Evolutionary conservation across 2,888 invertebrate genomes (phyloP).

Genomic region (Osmoderma eremita): DNA sequence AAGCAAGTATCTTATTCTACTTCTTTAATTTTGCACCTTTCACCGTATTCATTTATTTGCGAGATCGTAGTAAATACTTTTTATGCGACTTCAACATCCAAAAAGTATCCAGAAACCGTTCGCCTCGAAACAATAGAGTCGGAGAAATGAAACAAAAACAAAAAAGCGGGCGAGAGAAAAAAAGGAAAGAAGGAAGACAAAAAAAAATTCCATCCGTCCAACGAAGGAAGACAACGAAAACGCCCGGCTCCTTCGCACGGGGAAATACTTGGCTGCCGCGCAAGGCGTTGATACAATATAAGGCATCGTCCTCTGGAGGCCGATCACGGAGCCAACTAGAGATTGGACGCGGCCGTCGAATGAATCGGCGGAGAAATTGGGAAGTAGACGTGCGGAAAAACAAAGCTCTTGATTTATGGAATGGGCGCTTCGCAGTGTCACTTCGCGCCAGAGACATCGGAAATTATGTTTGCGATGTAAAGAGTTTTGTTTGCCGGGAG

Average conservation of each 20-base stretch:
- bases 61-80: too few relatives aligned
- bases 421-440: conserved; percentile 52
- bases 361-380: conserved; percentile 57
- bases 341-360: conserved; percentile 56
- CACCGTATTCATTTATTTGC: too few relatives aligned
- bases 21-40: too few relatives aligned
- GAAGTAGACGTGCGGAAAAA: conserved; percentile 60
- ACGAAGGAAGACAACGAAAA: conserved; percentile 7
- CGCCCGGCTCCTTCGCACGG: conserved; percentile 19
- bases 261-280: conserved; percentile 35
- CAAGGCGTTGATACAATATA: conserved; percentile 46
- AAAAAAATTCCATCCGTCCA: not conserved
- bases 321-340: conserved; percentile 56
- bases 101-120: conserved; percentile 3
- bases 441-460: conserved; percentile 55
- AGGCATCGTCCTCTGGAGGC: conserved; percentile 54
- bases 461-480: conserved; percentile 53
- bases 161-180: conserved; percentile 10
- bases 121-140: not conserved
- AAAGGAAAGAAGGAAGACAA: not conserved
- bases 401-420: conserved; percentile 49
- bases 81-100: too few relatives aligned
- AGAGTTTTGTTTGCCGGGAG: conserved; percentile 47
- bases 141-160: conserved; percentile 29
- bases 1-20: too few relatives aligned